Evolutionary conservation across 2,888 invertebrate species (phyloP).

Genomic region (Anorthoa munda): DNA sequence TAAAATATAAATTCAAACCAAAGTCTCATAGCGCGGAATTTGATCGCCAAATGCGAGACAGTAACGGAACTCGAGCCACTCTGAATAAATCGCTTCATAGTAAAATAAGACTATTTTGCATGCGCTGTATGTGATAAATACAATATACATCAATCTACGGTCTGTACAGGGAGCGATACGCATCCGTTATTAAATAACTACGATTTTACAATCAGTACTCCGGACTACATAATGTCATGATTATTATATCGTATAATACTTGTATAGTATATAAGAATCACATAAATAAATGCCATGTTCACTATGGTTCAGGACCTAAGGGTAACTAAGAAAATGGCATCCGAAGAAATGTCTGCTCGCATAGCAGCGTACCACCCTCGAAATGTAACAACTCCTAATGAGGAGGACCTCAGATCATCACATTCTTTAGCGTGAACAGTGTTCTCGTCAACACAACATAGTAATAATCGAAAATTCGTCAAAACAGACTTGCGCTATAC

Average conservation of each 20-base stretch:
- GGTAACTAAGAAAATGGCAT: constrained; percentile 91
- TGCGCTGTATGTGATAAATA: constrained; percentile 83
- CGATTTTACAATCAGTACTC: constrained; percentile 83
- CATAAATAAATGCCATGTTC: constrained; percentile 90
- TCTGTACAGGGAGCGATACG: constrained; percentile 82
- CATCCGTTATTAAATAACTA: constrained; percentile 80
- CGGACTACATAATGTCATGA: constrained; percentile 88
- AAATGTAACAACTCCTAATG: constrained; percentile 68
- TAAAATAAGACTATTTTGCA: constrained; percentile 81
- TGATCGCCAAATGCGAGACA: constrained; percentile 83
- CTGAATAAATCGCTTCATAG: constrained; percentile 84
- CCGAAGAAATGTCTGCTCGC: constrained; percentile 80
- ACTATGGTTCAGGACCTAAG: constrained; percentile 88
- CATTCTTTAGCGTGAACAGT: constrained; percentile 68
- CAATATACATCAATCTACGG: constrained; percentile 83
- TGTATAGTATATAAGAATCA: constrained; percentile 87
- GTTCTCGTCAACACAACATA: constrained; percentile 69
- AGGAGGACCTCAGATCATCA: constrained; percentile 76
- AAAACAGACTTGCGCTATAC: constrained; percentile 83
- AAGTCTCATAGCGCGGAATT: constrained; percentile 75
- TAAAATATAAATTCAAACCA: constrained; percentile 49
- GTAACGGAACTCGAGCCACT: constrained; percentile 90
- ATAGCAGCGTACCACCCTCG: constrained; percentile 70
- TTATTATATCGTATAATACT: constrained; percentile 86
- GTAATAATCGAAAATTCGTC: constrained; percentile 76